A percentile compares a stretch with the other conserved stretches of the same genome.
phyloP scores from a whole-genome alignment of 2,113 vertebrate genomes.

The Percina caprodes region DNA sequence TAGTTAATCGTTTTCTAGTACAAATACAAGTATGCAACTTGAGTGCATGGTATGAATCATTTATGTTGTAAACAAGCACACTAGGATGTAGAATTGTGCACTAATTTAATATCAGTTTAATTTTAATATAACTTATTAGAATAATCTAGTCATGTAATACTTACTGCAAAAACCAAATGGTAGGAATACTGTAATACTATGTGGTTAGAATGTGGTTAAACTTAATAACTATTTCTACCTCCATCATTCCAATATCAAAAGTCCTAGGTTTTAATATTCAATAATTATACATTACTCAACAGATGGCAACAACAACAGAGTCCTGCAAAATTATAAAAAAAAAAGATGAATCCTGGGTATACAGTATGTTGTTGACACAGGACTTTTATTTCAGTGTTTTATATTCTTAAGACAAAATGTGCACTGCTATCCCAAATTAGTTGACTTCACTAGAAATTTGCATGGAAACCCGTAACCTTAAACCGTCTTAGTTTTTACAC shows the following conservation, averaged over 20 bases:
- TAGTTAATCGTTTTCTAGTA: not conserved
- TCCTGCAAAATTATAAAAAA: not conserved
- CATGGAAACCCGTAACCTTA: no score
- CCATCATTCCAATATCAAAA: not conserved
- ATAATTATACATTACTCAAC: not conserved
- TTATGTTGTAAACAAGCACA: not conserved
- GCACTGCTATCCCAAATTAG: no score
- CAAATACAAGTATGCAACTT: not conserved
- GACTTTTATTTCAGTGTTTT: not conserved
- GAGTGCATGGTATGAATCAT: not conserved
- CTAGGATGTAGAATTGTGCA: not conserved
- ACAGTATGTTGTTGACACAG: not conserved
- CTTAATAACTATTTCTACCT: not conserved
- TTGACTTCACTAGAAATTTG: no score
- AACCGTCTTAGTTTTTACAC: no score
- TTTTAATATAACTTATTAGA: not conserved
- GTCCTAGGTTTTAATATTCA: not conserved
- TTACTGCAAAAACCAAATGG: not conserved
- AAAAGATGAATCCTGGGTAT: not conserved
- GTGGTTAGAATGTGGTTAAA: not conserved
- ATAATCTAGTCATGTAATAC: not conserved
- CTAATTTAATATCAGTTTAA: not conserved
- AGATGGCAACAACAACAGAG: not conserved
- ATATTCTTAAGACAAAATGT: not conserved
- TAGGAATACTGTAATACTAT: no score